A percentile compares a stretch with the other conserved stretches of the same genome.
phyloP scores from a whole-genome alignment of 2,797 vertebrate species.

The Knipowitschia caucasica region DNA sequence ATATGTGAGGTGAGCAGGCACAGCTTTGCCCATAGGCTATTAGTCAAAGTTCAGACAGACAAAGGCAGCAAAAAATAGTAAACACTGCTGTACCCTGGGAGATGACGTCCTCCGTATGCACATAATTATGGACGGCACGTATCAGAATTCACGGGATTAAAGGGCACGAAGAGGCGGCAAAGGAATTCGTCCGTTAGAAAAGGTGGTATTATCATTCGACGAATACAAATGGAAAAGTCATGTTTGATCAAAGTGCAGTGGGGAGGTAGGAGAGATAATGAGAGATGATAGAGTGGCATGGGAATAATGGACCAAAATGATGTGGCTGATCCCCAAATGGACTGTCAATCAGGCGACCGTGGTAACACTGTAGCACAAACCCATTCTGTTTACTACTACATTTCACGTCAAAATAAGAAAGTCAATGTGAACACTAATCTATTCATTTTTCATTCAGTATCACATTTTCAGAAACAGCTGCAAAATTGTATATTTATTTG shows the following conservation, averaged over 20 bases:
- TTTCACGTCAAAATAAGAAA: too few species aligned
- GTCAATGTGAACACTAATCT: too few species aligned
- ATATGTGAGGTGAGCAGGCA: constrained; percentile 57
- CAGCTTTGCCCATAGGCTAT: constrained; percentile 50
- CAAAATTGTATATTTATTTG: too few species aligned
- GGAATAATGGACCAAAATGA: constrained; percentile 30
- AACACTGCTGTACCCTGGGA: constrained; percentile 44
- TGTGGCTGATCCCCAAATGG: constrained; percentile 41
- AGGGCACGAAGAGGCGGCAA: constrained; percentile 32
- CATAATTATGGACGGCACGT: constrained; percentile 9
- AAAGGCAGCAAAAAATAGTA: constrained; percentile 47
- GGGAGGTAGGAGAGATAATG: constrained; percentile 9
- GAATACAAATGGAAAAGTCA: constrained; percentile 36
- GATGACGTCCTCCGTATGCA: constrained; percentile 30
- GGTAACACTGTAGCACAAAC: constrained; percentile 40
- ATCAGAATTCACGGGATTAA: constrained; percentile 27
- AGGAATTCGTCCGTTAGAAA: constrained; percentile 29
- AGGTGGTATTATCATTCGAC: constrained; percentile 28
- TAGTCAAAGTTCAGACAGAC: constrained; percentile 50
- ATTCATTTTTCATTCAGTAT: too few species aligned
- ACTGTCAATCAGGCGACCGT: constrained; percentile 54
- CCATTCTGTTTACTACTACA: too few species aligned
- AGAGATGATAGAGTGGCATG: constrained; percentile 33
- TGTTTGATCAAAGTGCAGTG: constrained; percentile 23
- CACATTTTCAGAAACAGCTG: too few species aligned